Evolutionary conservation across 2,797 vertebrate genomes (phyloP), one percentile per base, ranked within the genome.

Genomic region (Sparus aurata): DNA sequence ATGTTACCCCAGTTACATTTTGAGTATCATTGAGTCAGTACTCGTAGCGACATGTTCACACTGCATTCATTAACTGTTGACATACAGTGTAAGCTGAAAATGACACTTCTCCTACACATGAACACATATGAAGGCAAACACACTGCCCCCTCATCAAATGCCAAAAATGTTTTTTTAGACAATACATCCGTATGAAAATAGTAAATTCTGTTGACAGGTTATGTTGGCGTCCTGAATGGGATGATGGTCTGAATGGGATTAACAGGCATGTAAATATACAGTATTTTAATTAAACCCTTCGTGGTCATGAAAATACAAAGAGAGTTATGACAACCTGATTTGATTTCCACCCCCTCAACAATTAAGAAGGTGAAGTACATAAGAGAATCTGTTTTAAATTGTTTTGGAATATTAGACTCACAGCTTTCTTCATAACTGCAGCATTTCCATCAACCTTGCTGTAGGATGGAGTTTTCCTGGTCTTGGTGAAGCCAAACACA

Each of bases 401-500:
- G 2, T 1, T 69, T 34, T 16, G 22, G 3, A 2, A 43, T 6
- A 55, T 45, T 30, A 43, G 78, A 85, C 92, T 90, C 82, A 97
- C 96, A 91, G 90, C 84, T 74, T 86, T 22, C 11, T 82, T 79
- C 45, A 82, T 60, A 76, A 63, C 61, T 73, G 60, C 74, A 63
- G 85, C 46, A 64, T 16, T 46, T 76, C 52, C 93, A 82, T 79
- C 84, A 27, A 81, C 75, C 80, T 89, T 80, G 52, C 55, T 87
- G 54, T n/a, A 69, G 25, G 79, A 69, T 54, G 59, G 83, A 3
- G 78, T 85, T 81, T 54, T 92, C 73, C 46, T 75, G 49, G 38
- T 77, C 81, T 80, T 85, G 25, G 77, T 68, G n/a, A 89, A 87
- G 59, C 92, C 75, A 73, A 90, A 93, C 49, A 79, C 2, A 18